A percentile compares a stretch with the other conserved stretches of the same genome.
phyloP scores from a whole-genome alignment of 2,888 invertebrate genomes.

The Deilephila porcellus region DNA sequence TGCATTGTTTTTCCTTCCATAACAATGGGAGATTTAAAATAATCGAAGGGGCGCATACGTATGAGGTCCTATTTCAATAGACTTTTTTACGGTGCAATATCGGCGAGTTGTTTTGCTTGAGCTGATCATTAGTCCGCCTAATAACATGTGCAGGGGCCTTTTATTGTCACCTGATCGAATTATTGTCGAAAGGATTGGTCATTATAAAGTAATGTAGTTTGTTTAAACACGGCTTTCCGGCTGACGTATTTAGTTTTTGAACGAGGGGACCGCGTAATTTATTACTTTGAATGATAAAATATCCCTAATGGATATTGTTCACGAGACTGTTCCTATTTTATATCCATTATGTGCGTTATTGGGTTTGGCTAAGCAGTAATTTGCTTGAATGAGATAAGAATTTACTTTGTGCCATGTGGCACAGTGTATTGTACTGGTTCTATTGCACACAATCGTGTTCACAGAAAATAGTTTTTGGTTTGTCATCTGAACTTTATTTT shows the following conservation, averaged over 20 bases:
- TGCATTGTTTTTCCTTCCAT: conserved; percentile 34
- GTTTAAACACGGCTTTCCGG: conserved; percentile 76
- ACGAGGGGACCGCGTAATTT: conserved; percentile 68
- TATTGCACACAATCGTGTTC: not conserved
- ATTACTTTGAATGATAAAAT: conserved; percentile 76
- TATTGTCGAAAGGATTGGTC: conserved; percentile 71
- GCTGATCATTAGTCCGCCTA: conserved; percentile 72
- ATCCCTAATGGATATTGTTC: conserved; percentile 76
- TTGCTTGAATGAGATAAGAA: conserved; percentile 26
- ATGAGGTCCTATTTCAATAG: conserved; percentile 68
- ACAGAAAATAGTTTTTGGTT: not conserved
- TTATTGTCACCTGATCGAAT: conserved; percentile 71
- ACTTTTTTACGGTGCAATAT: conserved; percentile 69
- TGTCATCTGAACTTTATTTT: not conserved
- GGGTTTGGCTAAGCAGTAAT: conserved; percentile 21
- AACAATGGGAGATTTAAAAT: conserved; percentile 72
- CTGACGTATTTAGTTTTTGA: conserved; percentile 56
- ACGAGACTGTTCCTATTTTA: conserved; percentile 64
- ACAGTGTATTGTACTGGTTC: not conserved
- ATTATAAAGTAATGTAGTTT: conserved; percentile 77
- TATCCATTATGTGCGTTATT: conserved; percentile 49
- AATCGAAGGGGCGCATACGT: conserved; percentile 68
- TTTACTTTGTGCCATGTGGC: conserved; percentile 18
- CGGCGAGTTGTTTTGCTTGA: conserved; percentile 69
- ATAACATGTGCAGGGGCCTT: conserved; percentile 63